A percentile compares a stretch with the other conserved stretches of the same genome.
Evolutionary conservation across 2,113 vertebrate genomes (phyloP).

Genomic region (Heterotilapia buettikoferi): DNA sequence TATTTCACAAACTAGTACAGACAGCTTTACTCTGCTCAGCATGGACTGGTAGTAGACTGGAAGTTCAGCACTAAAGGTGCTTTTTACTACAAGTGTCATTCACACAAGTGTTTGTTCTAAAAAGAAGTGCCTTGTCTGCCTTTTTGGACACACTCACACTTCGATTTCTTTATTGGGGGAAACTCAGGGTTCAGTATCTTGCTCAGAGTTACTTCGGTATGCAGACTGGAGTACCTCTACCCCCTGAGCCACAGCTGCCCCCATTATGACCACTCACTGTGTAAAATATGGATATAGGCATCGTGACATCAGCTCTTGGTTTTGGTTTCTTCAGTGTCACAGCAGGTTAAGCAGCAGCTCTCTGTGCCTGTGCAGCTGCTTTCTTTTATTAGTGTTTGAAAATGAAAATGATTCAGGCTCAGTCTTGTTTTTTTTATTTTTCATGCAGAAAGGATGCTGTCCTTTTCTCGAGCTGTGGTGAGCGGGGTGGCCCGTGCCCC

Average conservation of each 20-base stretch:
- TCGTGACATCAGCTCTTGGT: not conserved
- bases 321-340: not conserved
- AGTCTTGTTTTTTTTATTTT: not conserved
- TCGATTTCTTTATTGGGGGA: not conserved
- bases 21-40: not conserved
- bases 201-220: not conserved
- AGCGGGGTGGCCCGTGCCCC: slow-evolving; percentile 48
- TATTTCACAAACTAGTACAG: not conserved
- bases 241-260: not conserved
- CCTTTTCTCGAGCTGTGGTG: slow-evolving; percentile 55
- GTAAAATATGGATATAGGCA: not conserved
- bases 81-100: not conserved
- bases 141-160: not conserved
- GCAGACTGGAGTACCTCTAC: not conserved
- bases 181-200: not conserved
- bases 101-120: not conserved
- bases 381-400: not conserved
- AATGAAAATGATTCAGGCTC: not conserved
- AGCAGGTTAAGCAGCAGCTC: not conserved
- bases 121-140: not conserved
- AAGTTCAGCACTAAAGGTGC: not conserved
- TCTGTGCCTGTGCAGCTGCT: not conserved
- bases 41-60: not conserved
- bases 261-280: not conserved
- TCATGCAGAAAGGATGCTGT: slow-evolving; percentile 61